A percentile compares a stretch with the other conserved stretches of the same genome.
Conservation (phyloP, 2,113 vertebrate species). For the Capricornis sumatraensis region DNA sequence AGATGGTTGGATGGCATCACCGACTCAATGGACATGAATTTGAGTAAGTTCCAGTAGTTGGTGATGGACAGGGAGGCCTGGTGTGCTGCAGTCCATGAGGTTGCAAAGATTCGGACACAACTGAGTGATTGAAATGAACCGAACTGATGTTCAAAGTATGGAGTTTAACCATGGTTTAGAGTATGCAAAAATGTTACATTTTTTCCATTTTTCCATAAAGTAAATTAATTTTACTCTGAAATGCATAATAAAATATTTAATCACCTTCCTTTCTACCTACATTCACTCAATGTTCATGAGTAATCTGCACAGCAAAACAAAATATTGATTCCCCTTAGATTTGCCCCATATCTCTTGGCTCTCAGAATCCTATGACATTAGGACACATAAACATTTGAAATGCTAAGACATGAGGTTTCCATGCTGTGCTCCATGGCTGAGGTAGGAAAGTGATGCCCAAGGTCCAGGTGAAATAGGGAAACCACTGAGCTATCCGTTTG, state of each 20-base stretch:
- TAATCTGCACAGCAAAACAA: background rate
- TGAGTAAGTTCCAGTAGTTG: background rate
- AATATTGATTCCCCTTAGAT: background rate
- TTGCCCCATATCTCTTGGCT: background rate
- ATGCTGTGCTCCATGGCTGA: background rate
- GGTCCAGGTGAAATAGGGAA: background rate
- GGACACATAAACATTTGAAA: background rate
- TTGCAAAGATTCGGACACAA: background rate
- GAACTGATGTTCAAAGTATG: background rate
- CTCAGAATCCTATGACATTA: background rate
- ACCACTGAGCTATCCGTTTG: background rate
- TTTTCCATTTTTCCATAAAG: background rate
- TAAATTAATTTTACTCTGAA: background rate
- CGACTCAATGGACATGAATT: background rate
- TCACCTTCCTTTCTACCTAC: background rate
- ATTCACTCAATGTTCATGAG: background rate
- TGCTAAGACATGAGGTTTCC: background rate
- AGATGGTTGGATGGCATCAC: background rate
- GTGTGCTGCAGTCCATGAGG: background rate
- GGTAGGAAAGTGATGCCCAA: background rate
- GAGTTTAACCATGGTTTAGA: background rate
- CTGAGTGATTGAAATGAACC: background rate
- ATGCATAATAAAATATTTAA: background rate
- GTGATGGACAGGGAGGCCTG: background rate
- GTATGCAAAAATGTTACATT: background rate